Evolutionary conservation across 2,888 invertebrate genomes (phyloP), one percentile per base, ranked within the genome.

Genomic region (Trachelus stipa): DNA sequence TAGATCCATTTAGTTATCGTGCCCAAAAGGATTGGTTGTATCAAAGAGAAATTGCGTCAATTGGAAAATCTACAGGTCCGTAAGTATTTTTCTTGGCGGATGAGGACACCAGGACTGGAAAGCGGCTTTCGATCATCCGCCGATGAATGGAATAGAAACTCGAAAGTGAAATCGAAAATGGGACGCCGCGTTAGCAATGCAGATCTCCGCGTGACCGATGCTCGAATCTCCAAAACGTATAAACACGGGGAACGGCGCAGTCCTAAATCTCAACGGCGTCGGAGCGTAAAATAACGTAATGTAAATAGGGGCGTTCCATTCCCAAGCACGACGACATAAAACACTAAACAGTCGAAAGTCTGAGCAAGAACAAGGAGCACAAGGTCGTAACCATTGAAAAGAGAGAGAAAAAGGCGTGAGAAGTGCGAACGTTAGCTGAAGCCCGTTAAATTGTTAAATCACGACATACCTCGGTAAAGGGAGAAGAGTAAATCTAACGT

Each of bases 261-360:
- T 31, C 33, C 12, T 71, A 71, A 71, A 71, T 71, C 31, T 71
- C 4, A 34, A 31, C 71, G 71, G 31, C 71, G 33, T 23, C 71
- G 31, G 33, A 71, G 31, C 71, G 71, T 71, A 33, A 71, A 71
- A 71, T 71, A 71, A 71, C 71, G 71, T 34, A 71, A 31, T 34
- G 33, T 71, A 71, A 34, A 31, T 31, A 34, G 71, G 71, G 31
- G 71, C 71, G 71, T 33, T 71, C 33, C 31, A 23, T 31, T 34
- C 33, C 71, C 33, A 31, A 34, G 71, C 31, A 34, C 35, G 74
- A 74, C 33, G 74, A 34, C 15, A 35, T 56, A 56, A 56, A 56
- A 56, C 56, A 56, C 56, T 56, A 56, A 56, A 30, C 74, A 34
- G 30, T 74, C 34, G 74, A 74, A 74, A 74, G 74, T 35, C 12